Percentiles rank a stretch among this genome's conserved stretches.
Evolutionary conservation across 1,140 invertebrate genomes (phyloP).

Genomic region (Vanessa atalanta): DNA sequence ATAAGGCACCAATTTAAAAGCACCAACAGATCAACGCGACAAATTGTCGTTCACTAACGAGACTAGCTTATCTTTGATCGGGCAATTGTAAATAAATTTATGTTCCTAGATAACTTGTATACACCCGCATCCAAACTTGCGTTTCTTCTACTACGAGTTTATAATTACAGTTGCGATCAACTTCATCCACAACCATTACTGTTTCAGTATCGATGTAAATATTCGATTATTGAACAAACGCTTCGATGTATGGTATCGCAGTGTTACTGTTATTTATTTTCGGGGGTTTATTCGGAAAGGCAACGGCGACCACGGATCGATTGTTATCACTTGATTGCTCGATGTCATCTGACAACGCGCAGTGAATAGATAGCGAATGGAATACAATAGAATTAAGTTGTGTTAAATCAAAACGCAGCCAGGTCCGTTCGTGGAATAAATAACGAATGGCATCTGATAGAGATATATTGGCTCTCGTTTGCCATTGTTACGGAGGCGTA

Average conservation of each 20-base stretch:
- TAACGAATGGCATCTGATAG: conserved; percentile 34
- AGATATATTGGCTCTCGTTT: conserved; percentile 30
- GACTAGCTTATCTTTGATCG: conserved; percentile 51
- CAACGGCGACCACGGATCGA: conserved; percentile 39
- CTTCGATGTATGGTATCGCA: conserved; percentile 14
- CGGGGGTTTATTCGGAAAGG: conserved; percentile 17
- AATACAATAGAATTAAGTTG: conserved; percentile 63
- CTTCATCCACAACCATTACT: conserved; percentile 32
- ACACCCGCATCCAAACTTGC: conserved; percentile 53
- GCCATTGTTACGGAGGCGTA: conserved; percentile 25
- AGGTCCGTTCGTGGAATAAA: conserved; percentile 40
- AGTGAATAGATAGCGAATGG: conserved; percentile 46
- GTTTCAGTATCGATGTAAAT: not conserved
- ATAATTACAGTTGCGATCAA: not conserved
- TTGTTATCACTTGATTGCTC: conserved; percentile 58
- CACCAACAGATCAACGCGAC: conserved; percentile 48
- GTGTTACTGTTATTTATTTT: conserved; percentile 4
- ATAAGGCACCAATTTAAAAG: conserved; percentile 45
- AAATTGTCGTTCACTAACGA: conserved; percentile 57
- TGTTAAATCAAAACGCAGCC: conserved; percentile 51
- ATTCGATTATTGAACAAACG: conserved; percentile 1
- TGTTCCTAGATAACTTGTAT: conserved; percentile 51
- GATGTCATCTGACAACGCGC: conserved; percentile 53
- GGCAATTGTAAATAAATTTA: conserved; percentile 61
- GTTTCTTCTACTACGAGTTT: conserved; percentile 29